These are phyloP conservation scores for Enteromius mattozi DNA, from an alignment of 2,797 vertebrate genomes.

Conservation along the genomic window DNA sequence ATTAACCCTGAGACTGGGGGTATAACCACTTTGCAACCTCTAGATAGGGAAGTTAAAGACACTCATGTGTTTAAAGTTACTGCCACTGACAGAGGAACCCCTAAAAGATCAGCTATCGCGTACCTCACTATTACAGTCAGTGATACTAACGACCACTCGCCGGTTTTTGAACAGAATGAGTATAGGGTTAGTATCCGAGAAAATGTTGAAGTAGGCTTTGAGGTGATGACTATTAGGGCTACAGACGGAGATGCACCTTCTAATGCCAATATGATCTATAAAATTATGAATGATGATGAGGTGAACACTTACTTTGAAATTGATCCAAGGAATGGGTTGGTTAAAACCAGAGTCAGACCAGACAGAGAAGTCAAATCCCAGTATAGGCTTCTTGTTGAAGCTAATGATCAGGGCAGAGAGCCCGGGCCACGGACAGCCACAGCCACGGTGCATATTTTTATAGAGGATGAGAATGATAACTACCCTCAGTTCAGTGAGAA, in stretches of 20 bases:
- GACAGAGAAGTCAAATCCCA: conserved; percentile 81
- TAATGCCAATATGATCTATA: conserved; percentile 88
- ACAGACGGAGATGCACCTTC: conserved; percentile 86
- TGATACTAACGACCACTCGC: conserved; percentile 87
- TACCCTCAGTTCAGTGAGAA: conserved; percentile 88
- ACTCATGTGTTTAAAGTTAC: conserved; percentile 88
- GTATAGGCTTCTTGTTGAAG: conserved; percentile 85
- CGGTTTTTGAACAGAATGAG: conserved; percentile 85
- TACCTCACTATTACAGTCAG: conserved; percentile 87
- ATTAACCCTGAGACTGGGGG: conserved; percentile 79
- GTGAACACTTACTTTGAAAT: conserved; percentile 80
- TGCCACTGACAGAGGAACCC: conserved; percentile 79
- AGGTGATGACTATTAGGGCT: conserved; percentile 87
- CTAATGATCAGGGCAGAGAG: conserved; percentile 87
- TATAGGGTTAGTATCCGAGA: conserved; percentile 86
- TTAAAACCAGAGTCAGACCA: conserved; percentile 78
- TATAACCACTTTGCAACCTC: conserved; percentile 79
- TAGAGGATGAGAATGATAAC: conserved; percentile 90
- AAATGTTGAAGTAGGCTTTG: conserved; percentile 87
- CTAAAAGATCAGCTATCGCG: conserved; percentile 79
- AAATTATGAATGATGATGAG: conserved; percentile 78
- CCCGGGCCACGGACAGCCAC: conserved; percentile 84
- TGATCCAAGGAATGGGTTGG: conserved; percentile 82
- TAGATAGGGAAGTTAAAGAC: conserved; percentile 88
- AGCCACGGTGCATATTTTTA: conserved; percentile 81